Conservation (phyloP, 1,140 invertebrate genomes). For the Delia radicum region DNA sequence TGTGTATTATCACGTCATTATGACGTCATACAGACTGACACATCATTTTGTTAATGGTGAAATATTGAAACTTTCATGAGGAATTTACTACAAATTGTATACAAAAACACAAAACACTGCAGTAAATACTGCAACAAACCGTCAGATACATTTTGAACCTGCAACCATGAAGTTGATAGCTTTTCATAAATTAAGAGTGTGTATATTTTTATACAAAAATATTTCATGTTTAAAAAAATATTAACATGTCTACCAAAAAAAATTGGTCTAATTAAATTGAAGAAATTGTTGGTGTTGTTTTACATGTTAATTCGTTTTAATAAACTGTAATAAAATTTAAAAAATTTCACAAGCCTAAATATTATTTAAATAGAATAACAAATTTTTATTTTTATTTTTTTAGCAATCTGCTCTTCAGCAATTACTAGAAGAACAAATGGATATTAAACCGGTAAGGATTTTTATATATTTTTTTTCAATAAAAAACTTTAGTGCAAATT, state of each 20-base stretch:
- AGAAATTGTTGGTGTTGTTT: no score
- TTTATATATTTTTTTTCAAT: neutral
- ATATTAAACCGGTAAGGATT: slow-evolving; percentile 35
- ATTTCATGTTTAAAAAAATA: neutral
- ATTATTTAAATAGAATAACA: no score
- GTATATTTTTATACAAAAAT: neutral
- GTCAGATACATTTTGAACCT: neutral
- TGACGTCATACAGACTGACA: neutral
- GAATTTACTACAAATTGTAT: neutral
- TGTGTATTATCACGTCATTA: neutral
- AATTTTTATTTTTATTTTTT: slow-evolving; percentile 24
- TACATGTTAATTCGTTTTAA: no score
- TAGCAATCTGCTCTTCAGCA: slow-evolving; percentile 49
- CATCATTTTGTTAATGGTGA: neutral
- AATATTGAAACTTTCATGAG: no score
- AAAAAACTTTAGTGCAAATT: neutral
- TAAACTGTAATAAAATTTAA: no score
- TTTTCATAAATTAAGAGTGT: slow-evolving; percentile 6
- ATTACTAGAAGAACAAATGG: slow-evolving; percentile 38
- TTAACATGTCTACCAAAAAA: no score
- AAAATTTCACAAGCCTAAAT: no score
- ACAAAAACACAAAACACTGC: neutral
- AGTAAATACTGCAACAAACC: neutral
- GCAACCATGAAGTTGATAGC: slow-evolving; percentile 25
- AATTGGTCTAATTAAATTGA: no score